These are phyloP conservation scores for Habrosyne pyritoides DNA, from an alignment of 2,888 invertebrate genomes.

Conservation along the genomic window DNA sequence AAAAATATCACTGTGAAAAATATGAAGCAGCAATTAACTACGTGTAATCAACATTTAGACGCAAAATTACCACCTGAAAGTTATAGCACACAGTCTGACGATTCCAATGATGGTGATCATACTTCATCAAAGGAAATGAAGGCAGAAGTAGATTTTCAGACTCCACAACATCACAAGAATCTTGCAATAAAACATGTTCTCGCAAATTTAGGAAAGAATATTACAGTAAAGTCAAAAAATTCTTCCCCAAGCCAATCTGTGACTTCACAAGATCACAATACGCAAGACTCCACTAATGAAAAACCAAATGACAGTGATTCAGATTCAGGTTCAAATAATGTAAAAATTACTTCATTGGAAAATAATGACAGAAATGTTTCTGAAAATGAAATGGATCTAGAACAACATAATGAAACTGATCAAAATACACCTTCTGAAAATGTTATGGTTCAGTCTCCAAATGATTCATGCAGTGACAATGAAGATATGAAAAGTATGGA, in stretches of 20 bases:
- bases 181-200: conserved; percentile 52
- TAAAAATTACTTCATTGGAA: conserved; percentile 63
- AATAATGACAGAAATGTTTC: conserved; percentile 37
- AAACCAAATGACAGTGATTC: conserved; percentile 43
- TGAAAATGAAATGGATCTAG: conserved; percentile 38
- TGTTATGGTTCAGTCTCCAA: conserved; percentile 56
- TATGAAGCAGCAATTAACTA: conserved; percentile 29
- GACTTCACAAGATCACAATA: conserved; percentile 33
- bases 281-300: conserved; percentile 33
- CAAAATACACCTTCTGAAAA: conserved; percentile 28
- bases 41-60: conserved; percentile 14
- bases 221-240: conserved; percentile 65
- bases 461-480: conserved; percentile 50
- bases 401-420: conserved; percentile 29
- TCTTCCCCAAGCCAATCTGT: conserved; percentile 42
- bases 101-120: not conserved
- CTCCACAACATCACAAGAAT: conserved; percentile 34
- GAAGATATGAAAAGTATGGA: conserved; percentile 42
- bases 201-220: conserved; percentile 63
- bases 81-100: not conserved
- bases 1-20: conserved; percentile 63
- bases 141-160: not conserved
- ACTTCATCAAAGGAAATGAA: conserved; percentile 9
- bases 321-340: conserved; percentile 44
- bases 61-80: not conserved